These are phyloP conservation scores for Chrysolina oricalcia DNA, from an alignment of 2,888 invertebrate genomes.

Conservation along the genomic window DNA sequence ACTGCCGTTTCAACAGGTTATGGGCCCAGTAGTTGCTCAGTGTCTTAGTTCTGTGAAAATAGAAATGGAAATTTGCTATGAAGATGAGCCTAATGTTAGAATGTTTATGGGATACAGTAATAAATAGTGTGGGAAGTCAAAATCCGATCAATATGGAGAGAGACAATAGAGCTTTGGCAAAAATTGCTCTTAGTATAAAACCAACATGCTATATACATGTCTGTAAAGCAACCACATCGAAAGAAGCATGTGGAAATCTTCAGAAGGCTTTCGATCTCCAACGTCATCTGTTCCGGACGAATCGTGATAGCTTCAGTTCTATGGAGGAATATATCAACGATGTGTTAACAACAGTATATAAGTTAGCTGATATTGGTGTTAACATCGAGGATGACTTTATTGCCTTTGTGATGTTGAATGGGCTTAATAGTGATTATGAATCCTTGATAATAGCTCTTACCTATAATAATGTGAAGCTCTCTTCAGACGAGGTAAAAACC, in stretches of 20 bases:
- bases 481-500: too few species aligned
- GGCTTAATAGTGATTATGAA: neutral
- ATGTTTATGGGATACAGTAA: constrained; percentile 26
- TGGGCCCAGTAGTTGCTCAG: too few species aligned
- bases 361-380: constrained; percentile 21
- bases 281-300: constrained; percentile 10
- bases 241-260: constrained; percentile 32
- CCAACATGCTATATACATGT: constrained; percentile 24
- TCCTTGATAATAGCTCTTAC: too few species aligned
- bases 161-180: constrained; percentile 30
- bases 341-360: constrained; percentile 6
- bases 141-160: constrained; percentile 9
- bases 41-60: too few species aligned
- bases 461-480: too few species aligned
- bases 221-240: constrained; percentile 10
- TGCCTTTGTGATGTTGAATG: constrained; percentile 21
- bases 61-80: constrained; percentile 34
- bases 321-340: constrained; percentile 27
- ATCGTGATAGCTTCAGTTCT: neutral
- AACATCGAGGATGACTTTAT: constrained; percentile 13
- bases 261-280: too few species aligned
- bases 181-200: constrained; percentile 27
- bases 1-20: too few species aligned
- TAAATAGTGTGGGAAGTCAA: neutral
- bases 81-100: constrained; percentile 27